These are phyloP conservation scores for Epinephelus moara DNA, from an alignment of 2,113 vertebrate species.

Conservation along the genomic window DNA sequence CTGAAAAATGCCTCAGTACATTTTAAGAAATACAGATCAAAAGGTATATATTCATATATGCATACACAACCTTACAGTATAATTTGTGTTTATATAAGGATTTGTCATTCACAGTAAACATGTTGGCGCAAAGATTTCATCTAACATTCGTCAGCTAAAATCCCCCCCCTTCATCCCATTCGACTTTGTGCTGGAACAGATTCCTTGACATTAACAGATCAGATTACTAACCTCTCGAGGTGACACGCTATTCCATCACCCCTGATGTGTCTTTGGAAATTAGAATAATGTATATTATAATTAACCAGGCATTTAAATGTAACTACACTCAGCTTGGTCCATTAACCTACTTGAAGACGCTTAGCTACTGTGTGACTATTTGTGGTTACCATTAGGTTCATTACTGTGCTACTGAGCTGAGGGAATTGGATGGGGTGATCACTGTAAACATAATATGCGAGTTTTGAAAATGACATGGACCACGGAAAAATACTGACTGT, in stretches of 20 bases:
- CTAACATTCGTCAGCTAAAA: constrained; percentile 50
- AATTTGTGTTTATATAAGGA: constrained; percentile 43
- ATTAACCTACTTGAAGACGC: constrained; percentile 65
- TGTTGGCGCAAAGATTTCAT: constrained; percentile 43
- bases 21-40: constrained; percentile 70
- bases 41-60: constrained; percentile 61
- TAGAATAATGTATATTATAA: constrained; percentile 48
- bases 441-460: constrained; percentile 27
- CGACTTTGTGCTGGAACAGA: constrained; percentile 46
- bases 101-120: constrained; percentile 75
- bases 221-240: constrained; percentile 27
- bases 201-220: constrained; percentile 40
- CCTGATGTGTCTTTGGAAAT: constrained; percentile 59
- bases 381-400: constrained; percentile 31
- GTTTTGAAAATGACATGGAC: constrained; percentile 5
- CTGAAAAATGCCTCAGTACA: constrained; percentile 53
- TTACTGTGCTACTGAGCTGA: constrained; percentile 37
- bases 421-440: constrained; percentile 23
- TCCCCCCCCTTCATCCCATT: constrained; percentile 4
- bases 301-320: constrained; percentile 61
- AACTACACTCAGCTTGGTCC: constrained; percentile 72
- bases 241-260: constrained; percentile 37
- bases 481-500: background rate
- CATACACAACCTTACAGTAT: constrained; percentile 63
- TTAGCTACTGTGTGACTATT: constrained; percentile 47